phyloP scores from a whole-genome alignment of 2,888 invertebrate species.

The Drosophila subsilvestris region DNA sequence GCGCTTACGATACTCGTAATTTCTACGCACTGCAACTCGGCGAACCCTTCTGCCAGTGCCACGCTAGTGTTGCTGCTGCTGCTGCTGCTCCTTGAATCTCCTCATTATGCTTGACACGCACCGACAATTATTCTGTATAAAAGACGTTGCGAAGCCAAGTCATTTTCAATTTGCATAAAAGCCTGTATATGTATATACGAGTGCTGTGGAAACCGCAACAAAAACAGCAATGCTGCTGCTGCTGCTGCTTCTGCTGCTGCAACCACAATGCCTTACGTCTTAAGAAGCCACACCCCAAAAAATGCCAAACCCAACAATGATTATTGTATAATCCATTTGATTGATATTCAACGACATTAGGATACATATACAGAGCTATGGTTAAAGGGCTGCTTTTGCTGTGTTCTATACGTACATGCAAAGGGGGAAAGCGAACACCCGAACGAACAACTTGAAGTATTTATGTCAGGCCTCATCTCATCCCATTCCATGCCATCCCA shows the following conservation, averaged over 20 bases:
- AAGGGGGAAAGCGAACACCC: slow-evolving; percentile 30
- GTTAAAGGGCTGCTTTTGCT: slow-evolving; percentile 20
- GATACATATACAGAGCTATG: neutral
- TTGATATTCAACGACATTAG: slow-evolving; percentile 55
- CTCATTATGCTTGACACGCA: slow-evolving; percentile 80
- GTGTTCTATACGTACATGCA: slow-evolving; percentile 6
- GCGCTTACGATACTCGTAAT: slow-evolving; percentile 12
- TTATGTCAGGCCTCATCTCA: slow-evolving; percentile 75
- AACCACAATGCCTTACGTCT: slow-evolving; percentile 38
- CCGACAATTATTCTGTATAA: slow-evolving; percentile 79
- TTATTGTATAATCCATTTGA: slow-evolving; percentile 69
- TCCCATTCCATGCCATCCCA: slow-evolving; percentile 22
- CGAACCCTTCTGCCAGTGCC: slow-evolving; percentile 16
- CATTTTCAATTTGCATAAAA: slow-evolving; percentile 76
- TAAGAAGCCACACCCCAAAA: slow-evolving; percentile 52
- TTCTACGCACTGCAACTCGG: slow-evolving; percentile 32
- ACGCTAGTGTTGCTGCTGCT: neutral
- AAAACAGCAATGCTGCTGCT: no score
- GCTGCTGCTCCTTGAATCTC: slow-evolving; percentile 19
- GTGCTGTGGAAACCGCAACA: no score
- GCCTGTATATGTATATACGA: no score
- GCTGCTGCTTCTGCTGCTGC: slow-evolving; percentile 1
- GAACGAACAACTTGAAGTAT: slow-evolving; percentile 63
- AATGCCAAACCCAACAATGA: slow-evolving; percentile 47
- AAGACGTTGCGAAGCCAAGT: slow-evolving; percentile 72